phyloP scores from a whole-genome alignment of 1,140 invertebrate species.

The Drosophila aff. region DNA sequence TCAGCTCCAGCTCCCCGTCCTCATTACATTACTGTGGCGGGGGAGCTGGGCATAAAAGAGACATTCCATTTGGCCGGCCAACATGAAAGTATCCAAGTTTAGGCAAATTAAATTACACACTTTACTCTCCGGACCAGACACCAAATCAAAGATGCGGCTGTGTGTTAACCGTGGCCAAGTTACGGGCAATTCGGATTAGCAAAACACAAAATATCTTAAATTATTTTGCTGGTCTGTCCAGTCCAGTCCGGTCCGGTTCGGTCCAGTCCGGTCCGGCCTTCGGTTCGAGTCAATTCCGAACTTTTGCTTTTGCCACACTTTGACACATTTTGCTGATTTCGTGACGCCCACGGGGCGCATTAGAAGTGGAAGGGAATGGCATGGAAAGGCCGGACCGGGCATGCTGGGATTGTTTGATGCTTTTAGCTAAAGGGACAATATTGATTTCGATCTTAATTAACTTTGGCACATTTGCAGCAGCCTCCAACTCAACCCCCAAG shows the following conservation, averaged over 20 bases:
- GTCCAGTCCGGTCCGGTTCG: conserved; percentile 42
- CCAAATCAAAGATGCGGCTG: conserved; percentile 79
- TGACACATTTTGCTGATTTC: conserved; percentile 73
- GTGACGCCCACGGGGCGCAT: conserved; percentile 66
- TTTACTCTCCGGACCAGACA: conserved; percentile 54
- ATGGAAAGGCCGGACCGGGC: conserved; percentile 34
- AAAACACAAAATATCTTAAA: conserved; percentile 82
- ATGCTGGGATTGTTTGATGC: conserved; percentile 77
- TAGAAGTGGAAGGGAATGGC: conserved; percentile 62
- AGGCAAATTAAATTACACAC: conserved; percentile 83
- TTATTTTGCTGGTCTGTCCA: conserved; percentile 65
- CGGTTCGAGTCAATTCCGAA: conserved; percentile 45
- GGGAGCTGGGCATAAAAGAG: conserved; percentile 47
- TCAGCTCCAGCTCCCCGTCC: conserved; percentile 20
- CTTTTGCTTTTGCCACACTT: conserved; percentile 66
- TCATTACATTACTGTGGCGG: conserved; percentile 63
- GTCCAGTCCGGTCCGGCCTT: conserved; percentile 28
- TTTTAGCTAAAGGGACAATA: conserved; percentile 84
- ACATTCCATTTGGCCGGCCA: conserved; percentile 53
- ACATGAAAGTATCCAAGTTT: conserved; percentile 67
- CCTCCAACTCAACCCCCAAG: conserved; percentile 31
- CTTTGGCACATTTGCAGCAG: conserved; percentile 82
- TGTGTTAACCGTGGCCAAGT: conserved; percentile 63
- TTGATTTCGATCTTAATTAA: conserved; percentile 84
- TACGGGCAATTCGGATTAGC: conserved; percentile 76